These are phyloP conservation scores for Onchidella celtica DNA, from an alignment of 2,888 invertebrate species.

Conservation along the genomic window DNA sequence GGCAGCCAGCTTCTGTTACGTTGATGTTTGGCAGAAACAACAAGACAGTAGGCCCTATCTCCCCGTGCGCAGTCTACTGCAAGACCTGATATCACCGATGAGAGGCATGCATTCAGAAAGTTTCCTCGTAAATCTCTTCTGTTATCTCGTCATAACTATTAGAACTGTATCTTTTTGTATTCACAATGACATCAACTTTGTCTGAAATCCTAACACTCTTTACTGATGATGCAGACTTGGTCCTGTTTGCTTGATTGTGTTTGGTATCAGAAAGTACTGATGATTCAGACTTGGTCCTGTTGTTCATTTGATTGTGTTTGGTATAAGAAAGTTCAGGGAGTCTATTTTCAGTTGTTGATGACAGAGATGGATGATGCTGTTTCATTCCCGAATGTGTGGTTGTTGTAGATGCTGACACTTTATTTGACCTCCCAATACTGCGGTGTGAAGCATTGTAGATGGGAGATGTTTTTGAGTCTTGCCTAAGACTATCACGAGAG, in stretches of 20 bases:
- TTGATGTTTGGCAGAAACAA: background rate
- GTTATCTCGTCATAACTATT: too few species aligned
- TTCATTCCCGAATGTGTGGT: background rate
- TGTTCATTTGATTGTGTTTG: background rate
- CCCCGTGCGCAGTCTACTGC: background rate
- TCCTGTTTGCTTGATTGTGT: background rate
- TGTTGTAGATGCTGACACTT: background rate
- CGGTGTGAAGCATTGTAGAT: background rate
- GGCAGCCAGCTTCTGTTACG: background rate
- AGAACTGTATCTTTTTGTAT: background rate
- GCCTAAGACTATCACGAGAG: background rate
- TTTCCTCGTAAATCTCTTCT: too few species aligned
- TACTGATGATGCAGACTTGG: conserved; percentile 11
- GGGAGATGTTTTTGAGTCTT: conserved; percentile 16
- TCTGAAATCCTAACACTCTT: conserved; percentile 32
- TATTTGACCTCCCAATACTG: conserved; percentile 10
- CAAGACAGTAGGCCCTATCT: too few species aligned
- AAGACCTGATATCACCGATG: background rate
- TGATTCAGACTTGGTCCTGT: background rate
- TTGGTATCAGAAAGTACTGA: too few species aligned
- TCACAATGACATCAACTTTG: conserved; percentile 15
- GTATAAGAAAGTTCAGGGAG: background rate
- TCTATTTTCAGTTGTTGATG: background rate
- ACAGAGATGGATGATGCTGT: background rate
- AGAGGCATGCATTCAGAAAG: background rate